These are phyloP conservation scores for Orius laevigatus DNA, from an alignment of 1,140 invertebrate genomes.

Conservation along the genomic window DNA sequence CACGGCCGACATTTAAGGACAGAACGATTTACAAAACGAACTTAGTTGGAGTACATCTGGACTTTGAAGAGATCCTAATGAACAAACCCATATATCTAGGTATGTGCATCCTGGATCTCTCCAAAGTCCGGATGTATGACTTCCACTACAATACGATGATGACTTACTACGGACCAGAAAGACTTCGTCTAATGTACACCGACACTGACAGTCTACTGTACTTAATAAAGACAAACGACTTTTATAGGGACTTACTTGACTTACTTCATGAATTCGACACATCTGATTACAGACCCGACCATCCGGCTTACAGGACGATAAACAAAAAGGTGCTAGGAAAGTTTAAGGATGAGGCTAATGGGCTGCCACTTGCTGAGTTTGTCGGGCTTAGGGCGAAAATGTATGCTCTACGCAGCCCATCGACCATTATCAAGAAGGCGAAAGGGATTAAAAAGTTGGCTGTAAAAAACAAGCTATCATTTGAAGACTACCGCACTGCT, in stretches of 20 bases:
- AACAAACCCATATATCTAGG: constrained; percentile 16
- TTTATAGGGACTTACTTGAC: constrained; percentile 12
- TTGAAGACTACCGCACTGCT: not conserved
- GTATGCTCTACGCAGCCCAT: constrained; percentile 24
- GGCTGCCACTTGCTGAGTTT: constrained; percentile 21
- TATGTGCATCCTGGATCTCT: constrained; percentile 14
- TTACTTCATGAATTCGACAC: constrained; percentile 13
- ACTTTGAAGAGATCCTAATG: constrained; percentile 9
- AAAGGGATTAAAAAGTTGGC: too few species aligned
- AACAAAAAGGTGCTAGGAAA: constrained; percentile 29
- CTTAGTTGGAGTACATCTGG: constrained; percentile 11
- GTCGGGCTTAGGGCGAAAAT: constrained; percentile 29
- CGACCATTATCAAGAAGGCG: constrained; percentile 20
- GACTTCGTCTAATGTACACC: constrained; percentile 24
- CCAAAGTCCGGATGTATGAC: constrained; percentile 17
- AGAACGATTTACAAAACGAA: constrained; percentile 16
- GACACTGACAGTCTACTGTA: constrained; percentile 28
- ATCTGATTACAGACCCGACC: constrained; percentile 16
- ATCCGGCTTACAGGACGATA: constrained; percentile 4
- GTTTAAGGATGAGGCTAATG: not conserved
- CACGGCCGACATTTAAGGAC: constrained; percentile 14
- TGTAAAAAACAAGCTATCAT: too few species aligned
- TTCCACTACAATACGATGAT: constrained; percentile 16
- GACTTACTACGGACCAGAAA: constrained; percentile 7
- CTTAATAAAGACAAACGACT: constrained; percentile 19